phyloP scores from a whole-genome alignment of 2,797 vertebrate genomes.

The Gobio occitaniae region DNA sequence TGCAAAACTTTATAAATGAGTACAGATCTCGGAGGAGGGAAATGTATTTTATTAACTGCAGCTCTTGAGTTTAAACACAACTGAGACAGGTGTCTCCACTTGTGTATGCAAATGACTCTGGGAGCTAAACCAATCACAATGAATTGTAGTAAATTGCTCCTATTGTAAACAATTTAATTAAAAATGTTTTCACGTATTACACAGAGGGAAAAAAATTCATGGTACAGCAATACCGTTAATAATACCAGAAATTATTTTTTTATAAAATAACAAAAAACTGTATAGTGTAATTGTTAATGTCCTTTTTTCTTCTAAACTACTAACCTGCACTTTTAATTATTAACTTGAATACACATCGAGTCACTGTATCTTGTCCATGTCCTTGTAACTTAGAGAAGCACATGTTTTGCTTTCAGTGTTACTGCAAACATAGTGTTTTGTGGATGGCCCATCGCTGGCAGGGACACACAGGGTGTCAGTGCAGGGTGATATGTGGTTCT shows the following conservation, averaged over 20 bases:
- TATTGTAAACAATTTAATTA: neutral
- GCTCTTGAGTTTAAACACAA: neutral
- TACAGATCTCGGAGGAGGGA: neutral
- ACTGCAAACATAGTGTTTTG: constrained; percentile 38
- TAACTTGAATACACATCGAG: neutral
- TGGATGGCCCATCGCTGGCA: constrained; percentile 56
- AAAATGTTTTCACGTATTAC: neutral
- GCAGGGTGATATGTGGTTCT: constrained; percentile 69
- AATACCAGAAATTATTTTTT: neutral
- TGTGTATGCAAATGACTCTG: neutral
- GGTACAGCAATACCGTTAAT: neutral
- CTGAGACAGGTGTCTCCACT: neutral
- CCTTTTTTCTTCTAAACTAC: neutral
- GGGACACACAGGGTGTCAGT: constrained; percentile 70
- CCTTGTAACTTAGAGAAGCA: constrained; percentile 20
- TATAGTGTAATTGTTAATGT: neutral
- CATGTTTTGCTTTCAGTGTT: constrained; percentile 41
- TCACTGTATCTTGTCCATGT: constrained; percentile 14
- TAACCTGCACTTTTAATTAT: neutral
- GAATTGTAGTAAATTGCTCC: neutral
- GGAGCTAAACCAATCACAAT: neutral
- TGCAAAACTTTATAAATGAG: neutral
- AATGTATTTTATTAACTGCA: neutral
- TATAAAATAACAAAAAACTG: too few species aligned
- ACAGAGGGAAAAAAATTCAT: neutral